Evolutionary conservation across 1,140 invertebrate genomes (phyloP).

Genomic region (Listronotus oregonensis): DNA sequence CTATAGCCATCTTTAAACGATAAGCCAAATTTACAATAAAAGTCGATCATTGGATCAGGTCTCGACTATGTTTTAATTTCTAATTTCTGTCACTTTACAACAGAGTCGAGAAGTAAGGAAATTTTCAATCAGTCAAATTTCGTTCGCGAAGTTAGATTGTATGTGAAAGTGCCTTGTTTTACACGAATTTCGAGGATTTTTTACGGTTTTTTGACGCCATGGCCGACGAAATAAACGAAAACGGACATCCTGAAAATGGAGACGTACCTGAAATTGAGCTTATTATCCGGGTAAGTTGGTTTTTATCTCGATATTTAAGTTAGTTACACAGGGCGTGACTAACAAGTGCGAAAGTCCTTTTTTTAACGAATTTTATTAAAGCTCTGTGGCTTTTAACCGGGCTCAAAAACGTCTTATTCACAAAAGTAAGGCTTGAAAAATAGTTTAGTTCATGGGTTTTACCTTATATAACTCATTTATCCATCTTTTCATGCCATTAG

Average conservation of each 20-base stretch:
- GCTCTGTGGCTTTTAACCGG: not conserved
- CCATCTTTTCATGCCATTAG: too few species aligned
- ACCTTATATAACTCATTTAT: not conserved
- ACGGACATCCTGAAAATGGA: constrained; percentile 63
- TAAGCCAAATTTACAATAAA: not conserved
- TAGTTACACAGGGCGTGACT: constrained; percentile 39
- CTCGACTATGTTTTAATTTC: not conserved
- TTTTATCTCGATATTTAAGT: not conserved
- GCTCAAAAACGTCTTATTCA: too few species aligned
- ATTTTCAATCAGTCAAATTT: constrained; percentile 35
- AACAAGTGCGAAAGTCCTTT: constrained; percentile 17
- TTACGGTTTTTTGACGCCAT: constrained; percentile 36
- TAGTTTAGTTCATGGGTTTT: too few species aligned
- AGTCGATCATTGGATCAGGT: not conserved
- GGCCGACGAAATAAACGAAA: constrained; percentile 56
- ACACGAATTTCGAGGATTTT: constrained; percentile 21
- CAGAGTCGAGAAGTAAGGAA: not conserved
- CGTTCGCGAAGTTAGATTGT: constrained; percentile 20
- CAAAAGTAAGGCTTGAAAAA: too few species aligned
- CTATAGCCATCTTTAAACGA: too few species aligned
- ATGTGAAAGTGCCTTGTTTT: constrained; percentile 25
- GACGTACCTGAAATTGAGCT: constrained; percentile 77
- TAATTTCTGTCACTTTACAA: constrained; percentile 10
- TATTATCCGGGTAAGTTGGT: constrained; percentile 72
- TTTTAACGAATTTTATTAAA: not conserved